Base-by-base conservation (phyloP, 2,888 invertebrate species). In the Eupithecia centaureata region DNA sequence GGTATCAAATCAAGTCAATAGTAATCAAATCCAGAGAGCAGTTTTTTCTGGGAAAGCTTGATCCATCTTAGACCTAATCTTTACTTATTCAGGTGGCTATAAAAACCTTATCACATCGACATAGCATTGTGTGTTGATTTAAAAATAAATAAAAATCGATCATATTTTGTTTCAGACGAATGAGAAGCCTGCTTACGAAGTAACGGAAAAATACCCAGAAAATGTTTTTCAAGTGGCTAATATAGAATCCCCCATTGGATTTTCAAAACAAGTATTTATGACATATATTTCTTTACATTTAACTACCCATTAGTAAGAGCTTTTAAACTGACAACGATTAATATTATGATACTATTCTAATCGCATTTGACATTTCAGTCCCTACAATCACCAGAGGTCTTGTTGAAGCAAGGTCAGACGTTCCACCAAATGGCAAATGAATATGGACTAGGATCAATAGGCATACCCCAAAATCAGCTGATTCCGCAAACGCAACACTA, bases 211-310 rank as follows among this genome's bases (percentile, higher is more conserved):
- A 69, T 86, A 85, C 64, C 74, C 81, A 35, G 92, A 92, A 25
- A 76, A 79, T 15, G 69, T 82, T 32, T 86, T 82, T 67, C 86
- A 85, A 51, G 76, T 85, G 61, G 83, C 87, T 12, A 92, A 88
- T 76, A 82, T 91, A 42, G 87, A 88, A 76, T 69, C 82, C 0
- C 92, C 92, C n/a, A 79, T 86, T 64, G 92, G 91, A 79, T 91
- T 92, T 78, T 88, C 91, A 22, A 92, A 90, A 82, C 80, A 84
- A 60, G 91, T 91, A 79, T 80, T n/a, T n/a, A n/a, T n/a, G n/a
- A n/a, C n/a, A n/a, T n/a, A n/a, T n/a, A n/a, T n/a, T n/a, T n/a
- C n/a, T n/a, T n/a, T n/a, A 13, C 12, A 28, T 1, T 54, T 51
- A 22, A 51, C 25, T 25, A 22, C 22, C 25, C 3, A 51, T 27